phyloP scores from a whole-genome alignment of 2,113 vertebrate species.

The Machaerirhynchus nigripectus region DNA sequence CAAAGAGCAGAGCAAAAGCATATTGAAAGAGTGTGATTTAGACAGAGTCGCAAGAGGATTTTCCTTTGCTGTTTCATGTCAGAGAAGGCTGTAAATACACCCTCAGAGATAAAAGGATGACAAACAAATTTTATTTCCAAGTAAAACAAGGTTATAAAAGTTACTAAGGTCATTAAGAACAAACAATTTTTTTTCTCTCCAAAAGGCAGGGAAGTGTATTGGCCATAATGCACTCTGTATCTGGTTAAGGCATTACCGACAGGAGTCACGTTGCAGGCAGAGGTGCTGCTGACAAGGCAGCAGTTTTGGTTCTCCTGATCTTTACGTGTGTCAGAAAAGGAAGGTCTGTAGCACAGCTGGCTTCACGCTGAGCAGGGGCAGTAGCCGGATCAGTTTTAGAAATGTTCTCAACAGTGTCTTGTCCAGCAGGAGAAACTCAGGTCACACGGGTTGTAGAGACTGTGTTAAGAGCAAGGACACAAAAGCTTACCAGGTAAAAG shows the following conservation, averaged over 20 bases:
- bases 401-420: background rate
- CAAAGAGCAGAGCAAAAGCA: background rate
- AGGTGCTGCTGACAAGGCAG: background rate
- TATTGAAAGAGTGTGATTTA: background rate
- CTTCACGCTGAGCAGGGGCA: background rate
- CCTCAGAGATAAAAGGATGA: background rate
- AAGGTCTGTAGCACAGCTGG: background rate
- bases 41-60: background rate
- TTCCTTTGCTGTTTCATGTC: background rate
- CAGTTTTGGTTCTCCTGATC: background rate
- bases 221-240: background rate
- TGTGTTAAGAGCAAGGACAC: background rate
- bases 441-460: rapidly evolving
- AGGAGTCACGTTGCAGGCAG: background rate
- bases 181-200: background rate
- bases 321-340: background rate
- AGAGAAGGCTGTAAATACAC: background rate
- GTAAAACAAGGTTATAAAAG: background rate
- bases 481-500: background rate
- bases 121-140: background rate
- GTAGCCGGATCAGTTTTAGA: background rate
- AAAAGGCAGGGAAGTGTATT: background rate
- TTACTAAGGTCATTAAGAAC: background rate
- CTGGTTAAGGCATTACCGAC: background rate
- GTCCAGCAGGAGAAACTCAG: background rate